phyloP scores from a whole-genome alignment of 2,888 invertebrate genomes.

The Chrysodeixis includens region DNA sequence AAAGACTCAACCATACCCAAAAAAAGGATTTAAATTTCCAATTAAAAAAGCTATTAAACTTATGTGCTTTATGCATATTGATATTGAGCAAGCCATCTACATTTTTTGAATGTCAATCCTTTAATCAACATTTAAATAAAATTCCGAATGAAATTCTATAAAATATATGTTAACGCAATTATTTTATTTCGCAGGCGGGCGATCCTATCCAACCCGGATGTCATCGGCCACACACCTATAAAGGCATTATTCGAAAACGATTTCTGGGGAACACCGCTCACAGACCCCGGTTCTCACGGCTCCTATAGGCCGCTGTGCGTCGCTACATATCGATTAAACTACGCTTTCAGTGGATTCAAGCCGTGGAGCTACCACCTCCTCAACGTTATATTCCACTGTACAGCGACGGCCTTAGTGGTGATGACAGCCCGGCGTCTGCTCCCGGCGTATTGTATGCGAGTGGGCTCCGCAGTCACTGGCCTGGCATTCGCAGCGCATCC shows the following conservation, averaged over 20 bases:
- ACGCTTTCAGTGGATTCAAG: slow-evolving; percentile 93
- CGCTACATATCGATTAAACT: slow-evolving; percentile 95
- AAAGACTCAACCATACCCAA: background rate
- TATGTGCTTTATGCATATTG: slow-evolving; percentile 30
- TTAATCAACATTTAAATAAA: slow-evolving; percentile 44
- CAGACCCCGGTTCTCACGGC: slow-evolving; percentile 98
- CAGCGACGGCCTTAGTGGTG: slow-evolving; percentile 95
- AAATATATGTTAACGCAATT: slow-evolving; percentile 58
- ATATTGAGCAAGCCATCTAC: slow-evolving; percentile 25
- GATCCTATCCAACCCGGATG: slow-evolving; percentile 97
- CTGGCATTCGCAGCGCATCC: slow-evolving; percentile 98
- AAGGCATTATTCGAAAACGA: slow-evolving; percentile 96
- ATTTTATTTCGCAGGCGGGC: slow-evolving; percentile 94
- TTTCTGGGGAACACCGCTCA: slow-evolving; percentile 99
- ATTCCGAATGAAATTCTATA: slow-evolving; percentile 16
- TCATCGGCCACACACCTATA: slow-evolving; percentile 95
- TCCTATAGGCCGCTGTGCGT: slow-evolving; percentile 98
- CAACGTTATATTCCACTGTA: slow-evolving; percentile 95
- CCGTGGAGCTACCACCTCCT: slow-evolving; percentile 96
- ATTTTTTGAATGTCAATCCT: slow-evolving; percentile 46
- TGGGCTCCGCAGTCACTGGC: slow-evolving; percentile 93
- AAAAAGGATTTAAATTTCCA: background rate
- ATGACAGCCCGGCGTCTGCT: slow-evolving; percentile 92
- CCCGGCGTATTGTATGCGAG: slow-evolving; percentile 90
- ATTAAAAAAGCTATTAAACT: slow-evolving; percentile 6